Evolutionary conservation across 2,797 vertebrate genomes (phyloP), one percentile per base, ranked within the genome.

Genomic region (Champsocephalus esox): DNA sequence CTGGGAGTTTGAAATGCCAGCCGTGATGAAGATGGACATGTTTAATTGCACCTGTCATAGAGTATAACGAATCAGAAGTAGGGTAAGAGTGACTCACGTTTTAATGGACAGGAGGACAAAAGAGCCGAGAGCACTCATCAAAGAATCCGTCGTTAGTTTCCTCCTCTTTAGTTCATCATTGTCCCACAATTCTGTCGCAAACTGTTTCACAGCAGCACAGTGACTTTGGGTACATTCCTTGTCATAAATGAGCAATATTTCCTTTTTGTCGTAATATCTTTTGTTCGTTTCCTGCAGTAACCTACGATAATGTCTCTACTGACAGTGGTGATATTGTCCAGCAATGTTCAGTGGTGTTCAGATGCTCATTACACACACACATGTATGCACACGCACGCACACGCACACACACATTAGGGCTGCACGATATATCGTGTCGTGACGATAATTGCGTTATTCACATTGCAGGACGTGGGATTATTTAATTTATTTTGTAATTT

Each of bases 81-180:
- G 43, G 43, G 9, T 60, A 49, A 62, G 21, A 4, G 46, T 84
- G 87, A 89, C 56, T 87, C 83, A 89, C 63, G 67, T 58, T 71
- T 63, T 52, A 73, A 79, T 12, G 77, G 79, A 77, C 81, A 74
- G 65, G 74, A 8, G 13, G n/a, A 89, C 46, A 89, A 89, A 88
- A 73, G 73, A 83, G 57, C 66, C 3, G 28, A 68, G 65, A 72
- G 68, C 41, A n/a, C 13, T 52, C 68, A 74, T 84, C 80, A 83
- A 55, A 24, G 76, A 69, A 81, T 68, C 45, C 24, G 48, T 61
- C 71, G n/a, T 76, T 68, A 66, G 55, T 77, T 54, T 57, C 49
- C 57, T 70, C 19, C 41, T 57, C 54, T 79, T 70, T 55, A 17
- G 56, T 75, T 64, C 61, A 43, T 79, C 64, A 69, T 67, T 9